A percentile compares a stretch with the other conserved stretches of the same genome.
Conservation (phyloP, 2,888 invertebrate species). For the Julus scanicus region DNA sequence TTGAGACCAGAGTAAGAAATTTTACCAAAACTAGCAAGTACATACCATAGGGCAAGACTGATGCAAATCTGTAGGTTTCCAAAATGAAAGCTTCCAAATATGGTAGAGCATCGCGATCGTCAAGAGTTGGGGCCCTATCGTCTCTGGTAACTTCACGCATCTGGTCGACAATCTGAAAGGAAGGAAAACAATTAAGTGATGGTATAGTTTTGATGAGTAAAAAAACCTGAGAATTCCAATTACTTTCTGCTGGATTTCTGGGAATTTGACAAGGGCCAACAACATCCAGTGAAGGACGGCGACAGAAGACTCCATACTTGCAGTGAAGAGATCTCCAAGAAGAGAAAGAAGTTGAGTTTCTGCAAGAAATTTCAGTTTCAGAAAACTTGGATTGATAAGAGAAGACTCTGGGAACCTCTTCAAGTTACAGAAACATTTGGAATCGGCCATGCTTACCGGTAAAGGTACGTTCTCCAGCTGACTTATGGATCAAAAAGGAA, state of each 20-base stretch:
- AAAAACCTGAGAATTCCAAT: background rate
- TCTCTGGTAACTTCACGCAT: slow-evolving; percentile 63
- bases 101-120: slow-evolving; percentile 71
- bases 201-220: too few species aligned
- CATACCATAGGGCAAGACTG: slow-evolving; percentile 78
- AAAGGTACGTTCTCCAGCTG: slow-evolving; percentile 51
- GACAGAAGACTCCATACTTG: slow-evolving; percentile 85
- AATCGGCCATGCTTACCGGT: slow-evolving; percentile 52
- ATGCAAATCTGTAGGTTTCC: slow-evolving; percentile 82
- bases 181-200: background rate
- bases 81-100: slow-evolving; percentile 79
- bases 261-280: slow-evolving; percentile 78
- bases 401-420: background rate
- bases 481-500: slow-evolving; percentile 58
- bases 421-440: background rate
- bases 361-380: background rate
- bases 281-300: slow-evolving; percentile 85
- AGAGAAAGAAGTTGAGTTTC: slow-evolving; percentile 76
- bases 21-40: background rate
- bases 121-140: slow-evolving; percentile 66
- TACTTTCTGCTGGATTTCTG: slow-evolving; percentile 70
- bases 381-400: background rate
- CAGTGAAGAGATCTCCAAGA: slow-evolving; percentile 85
- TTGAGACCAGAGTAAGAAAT: background rate
- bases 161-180: slow-evolving; percentile 61